These are phyloP conservation scores for Achlya flavicornis DNA, from an alignment of 2,888 invertebrate species.

Conservation along the genomic window DNA sequence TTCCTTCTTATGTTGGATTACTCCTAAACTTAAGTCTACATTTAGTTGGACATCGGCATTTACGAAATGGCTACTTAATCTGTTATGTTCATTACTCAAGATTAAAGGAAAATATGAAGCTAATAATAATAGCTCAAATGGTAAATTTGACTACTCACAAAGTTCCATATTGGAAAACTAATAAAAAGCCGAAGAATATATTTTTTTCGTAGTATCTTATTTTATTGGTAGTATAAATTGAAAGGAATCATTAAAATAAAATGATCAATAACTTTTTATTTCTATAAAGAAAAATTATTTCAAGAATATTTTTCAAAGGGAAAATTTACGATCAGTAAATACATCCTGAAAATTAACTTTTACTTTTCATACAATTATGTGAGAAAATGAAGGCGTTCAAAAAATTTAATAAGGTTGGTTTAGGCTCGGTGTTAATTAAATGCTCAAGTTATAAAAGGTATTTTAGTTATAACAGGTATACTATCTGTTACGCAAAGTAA, in stretches of 20 bases:
- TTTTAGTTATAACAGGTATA: neutral
- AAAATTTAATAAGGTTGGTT: constrained; percentile 4
- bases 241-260: no score
- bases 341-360: neutral
- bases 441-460: neutral
- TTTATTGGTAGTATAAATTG: neutral
- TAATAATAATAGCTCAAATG: neutral
- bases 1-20: no score
- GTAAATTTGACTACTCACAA: neutral
- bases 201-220: neutral
- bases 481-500: neutral
- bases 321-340: neutral
- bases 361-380: neutral
- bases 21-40: neutral
- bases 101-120: neutral
- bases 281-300: no score
- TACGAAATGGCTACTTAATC: neutral
- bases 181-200: neutral
- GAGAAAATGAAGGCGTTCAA: neutral
- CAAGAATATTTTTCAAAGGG: neutral
- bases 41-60: neutral
- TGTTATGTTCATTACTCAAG: neutral
- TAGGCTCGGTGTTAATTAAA: neutral
- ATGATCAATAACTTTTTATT: no score
- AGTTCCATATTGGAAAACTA: neutral